These are phyloP conservation scores for Lepidochrysops patricia DNA, from an alignment of 2,888 invertebrate species.

Conservation along the genomic window DNA sequence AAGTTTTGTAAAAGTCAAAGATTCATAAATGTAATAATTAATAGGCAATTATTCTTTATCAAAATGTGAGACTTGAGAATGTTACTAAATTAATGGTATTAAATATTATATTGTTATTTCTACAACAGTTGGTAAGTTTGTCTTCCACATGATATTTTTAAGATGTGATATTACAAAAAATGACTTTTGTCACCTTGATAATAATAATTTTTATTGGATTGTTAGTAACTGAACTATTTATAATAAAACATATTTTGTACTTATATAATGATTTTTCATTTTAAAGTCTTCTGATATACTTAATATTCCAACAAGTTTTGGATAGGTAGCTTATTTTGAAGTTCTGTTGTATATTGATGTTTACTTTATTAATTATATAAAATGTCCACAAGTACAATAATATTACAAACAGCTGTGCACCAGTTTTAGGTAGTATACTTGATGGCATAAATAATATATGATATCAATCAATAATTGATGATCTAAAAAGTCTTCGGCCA, in stretches of 20 bases:
- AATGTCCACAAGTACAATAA: too few relatives aligned
- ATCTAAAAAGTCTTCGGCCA: too few relatives aligned
- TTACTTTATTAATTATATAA: too few relatives aligned
- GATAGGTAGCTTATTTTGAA: too few relatives aligned
- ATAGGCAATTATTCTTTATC: neutral
- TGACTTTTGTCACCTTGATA: neutral
- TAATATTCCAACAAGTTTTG: too few relatives aligned
- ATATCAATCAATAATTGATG: too few relatives aligned
- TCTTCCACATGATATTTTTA: slow-evolving; percentile 6
- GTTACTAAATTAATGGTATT: neutral
- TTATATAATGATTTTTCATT: neutral
- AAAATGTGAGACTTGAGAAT: neutral
- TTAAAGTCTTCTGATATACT: too few relatives aligned
- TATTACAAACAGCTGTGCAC: too few relatives aligned
- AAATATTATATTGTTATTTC: neutral
- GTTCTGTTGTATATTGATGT: too few relatives aligned
- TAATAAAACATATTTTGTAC: neutral
- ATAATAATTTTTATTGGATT: neutral
- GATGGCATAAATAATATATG: too few relatives aligned
- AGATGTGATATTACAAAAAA: slow-evolving; percentile 3
- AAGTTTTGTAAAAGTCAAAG: neutral
- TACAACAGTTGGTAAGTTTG: neutral
- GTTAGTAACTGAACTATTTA: neutral
- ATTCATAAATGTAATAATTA: neutral
- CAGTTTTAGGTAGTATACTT: too few relatives aligned